phyloP scores from a whole-genome alignment of 2,797 vertebrate genomes.

The Streptopelia turtur region DNA sequence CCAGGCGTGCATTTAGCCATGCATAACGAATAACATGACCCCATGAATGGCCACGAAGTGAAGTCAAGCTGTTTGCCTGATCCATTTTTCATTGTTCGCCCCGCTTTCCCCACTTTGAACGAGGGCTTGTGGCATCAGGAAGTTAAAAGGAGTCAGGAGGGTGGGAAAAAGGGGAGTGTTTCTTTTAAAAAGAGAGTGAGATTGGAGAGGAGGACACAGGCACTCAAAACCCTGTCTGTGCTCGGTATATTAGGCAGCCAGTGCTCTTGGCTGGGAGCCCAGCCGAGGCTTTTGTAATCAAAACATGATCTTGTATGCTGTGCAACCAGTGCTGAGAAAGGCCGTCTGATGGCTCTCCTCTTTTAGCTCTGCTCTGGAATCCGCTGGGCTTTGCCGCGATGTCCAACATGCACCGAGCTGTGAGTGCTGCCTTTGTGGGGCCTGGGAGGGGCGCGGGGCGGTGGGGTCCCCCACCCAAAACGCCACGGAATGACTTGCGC shows the following conservation, averaged over 20 bases:
- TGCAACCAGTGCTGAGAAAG: slow-evolving; percentile 85
- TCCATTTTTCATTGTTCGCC: background rate
- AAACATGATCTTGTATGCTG: slow-evolving; percentile 95
- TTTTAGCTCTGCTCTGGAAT: slow-evolving; percentile 88
- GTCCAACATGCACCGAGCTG: slow-evolving; percentile 88
- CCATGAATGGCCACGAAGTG: background rate
- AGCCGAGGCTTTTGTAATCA: slow-evolving; percentile 93
- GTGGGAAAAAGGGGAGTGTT: slow-evolving; percentile 46
- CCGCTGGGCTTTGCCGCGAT: slow-evolving; percentile 81
- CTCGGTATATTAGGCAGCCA: slow-evolving; percentile 73
- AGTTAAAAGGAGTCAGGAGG: slow-evolving; percentile 48
- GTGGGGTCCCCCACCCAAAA: slow-evolving; percentile 37
- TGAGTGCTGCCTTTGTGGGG: slow-evolving; percentile 85
- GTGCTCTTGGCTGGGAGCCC: slow-evolving; percentile 91
- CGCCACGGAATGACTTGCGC: background rate
- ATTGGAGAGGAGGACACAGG: slow-evolving; percentile 63
- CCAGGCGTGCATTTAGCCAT: background rate
- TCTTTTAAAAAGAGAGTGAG: slow-evolving; percentile 57
- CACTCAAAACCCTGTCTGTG: slow-evolving; percentile 64
- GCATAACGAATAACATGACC: background rate
- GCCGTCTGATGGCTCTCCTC: slow-evolving; percentile 81
- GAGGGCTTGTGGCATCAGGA: slow-evolving; percentile 36
- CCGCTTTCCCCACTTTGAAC: slow-evolving; percentile 7
- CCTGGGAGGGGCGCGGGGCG: slow-evolving; percentile 40
- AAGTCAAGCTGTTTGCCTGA: slow-evolving; percentile 39